phyloP scores from a whole-genome alignment of 2,888 invertebrate species.

The Pristionchus japonicus region DNA sequence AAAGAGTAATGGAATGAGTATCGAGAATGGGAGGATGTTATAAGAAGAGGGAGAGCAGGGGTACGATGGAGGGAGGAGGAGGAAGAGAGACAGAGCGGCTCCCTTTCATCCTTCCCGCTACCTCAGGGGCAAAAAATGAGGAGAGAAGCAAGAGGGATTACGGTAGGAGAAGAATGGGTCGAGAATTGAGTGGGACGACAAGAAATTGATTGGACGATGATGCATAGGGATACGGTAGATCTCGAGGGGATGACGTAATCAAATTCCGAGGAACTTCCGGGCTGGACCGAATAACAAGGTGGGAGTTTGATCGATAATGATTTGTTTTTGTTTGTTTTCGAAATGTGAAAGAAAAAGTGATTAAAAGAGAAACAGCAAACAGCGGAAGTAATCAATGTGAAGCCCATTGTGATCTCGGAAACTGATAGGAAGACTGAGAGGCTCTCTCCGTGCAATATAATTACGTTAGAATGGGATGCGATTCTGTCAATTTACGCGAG shows the following conservation, averaged over 20 bases:
- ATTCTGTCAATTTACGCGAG: not conserved
- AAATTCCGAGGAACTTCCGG: not conserved
- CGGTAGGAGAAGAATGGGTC: not conserved
- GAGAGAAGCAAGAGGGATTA: not conserved
- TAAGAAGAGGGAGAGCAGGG: slow-evolving; percentile 23
- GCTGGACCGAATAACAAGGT: not conserved
- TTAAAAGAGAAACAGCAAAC: not conserved
- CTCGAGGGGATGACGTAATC: not conserved
- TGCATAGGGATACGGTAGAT: not conserved
- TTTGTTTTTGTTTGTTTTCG: slow-evolving; percentile 15
- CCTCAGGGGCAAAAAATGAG: slow-evolving; percentile 30
- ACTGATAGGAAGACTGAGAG: not conserved
- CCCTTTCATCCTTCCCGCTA: slow-evolving; percentile 21
- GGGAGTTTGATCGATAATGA: not conserved
- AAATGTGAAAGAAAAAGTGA: not conserved
- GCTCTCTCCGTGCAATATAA: not conserved
- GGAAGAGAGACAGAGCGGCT: not conserved
- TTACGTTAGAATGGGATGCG: not conserved
- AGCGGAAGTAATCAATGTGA: not conserved
- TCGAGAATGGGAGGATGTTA: slow-evolving; percentile 10
- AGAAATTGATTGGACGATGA: not conserved
- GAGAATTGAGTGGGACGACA: not conserved
- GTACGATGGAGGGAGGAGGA: slow-evolving; percentile 42
- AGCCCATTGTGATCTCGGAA: not conserved
- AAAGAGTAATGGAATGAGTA: slow-evolving; percentile 44